Percentiles rank a stretch among this genome's conserved stretches.
Conservation (phyloP, 64 coral and sea anemone species). For the Actinia equina region DNA sequence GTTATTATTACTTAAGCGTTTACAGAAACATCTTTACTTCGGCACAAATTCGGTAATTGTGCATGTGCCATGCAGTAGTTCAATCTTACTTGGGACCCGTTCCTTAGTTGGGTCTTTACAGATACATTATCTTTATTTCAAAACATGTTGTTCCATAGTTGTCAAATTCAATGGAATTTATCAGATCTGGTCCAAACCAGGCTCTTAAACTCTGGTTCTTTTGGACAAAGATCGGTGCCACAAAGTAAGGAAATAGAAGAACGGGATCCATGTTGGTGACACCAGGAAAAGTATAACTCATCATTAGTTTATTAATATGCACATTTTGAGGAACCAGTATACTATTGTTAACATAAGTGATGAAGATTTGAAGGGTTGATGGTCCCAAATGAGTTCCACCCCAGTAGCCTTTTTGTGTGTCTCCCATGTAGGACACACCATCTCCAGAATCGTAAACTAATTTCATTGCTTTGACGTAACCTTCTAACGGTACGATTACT, state of each 20-base stretch:
- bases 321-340: background rate
- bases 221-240: background rate
- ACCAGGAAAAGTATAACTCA: background rate
- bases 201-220: background rate
- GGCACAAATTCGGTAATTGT: too few species aligned
- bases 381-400: background rate
- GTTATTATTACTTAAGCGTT: too few species aligned
- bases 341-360: background rate
- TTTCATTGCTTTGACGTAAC: background rate
- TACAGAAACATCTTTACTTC: too few species aligned
- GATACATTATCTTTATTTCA: background rate
- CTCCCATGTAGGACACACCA: background rate
- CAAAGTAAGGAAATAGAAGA: background rate
- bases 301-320: background rate
- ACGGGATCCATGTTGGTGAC: background rate
- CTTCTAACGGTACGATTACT: background rate
- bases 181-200: background rate
- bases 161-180: background rate
- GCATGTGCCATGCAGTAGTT: too few species aligned
- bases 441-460: background rate
- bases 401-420: background rate
- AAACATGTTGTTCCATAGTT: background rate
- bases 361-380: background rate
- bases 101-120: background rate
- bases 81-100: too few species aligned